Conservation (phyloP, 2,888 invertebrate genomes). For the Napeogenes inachia region DNA sequence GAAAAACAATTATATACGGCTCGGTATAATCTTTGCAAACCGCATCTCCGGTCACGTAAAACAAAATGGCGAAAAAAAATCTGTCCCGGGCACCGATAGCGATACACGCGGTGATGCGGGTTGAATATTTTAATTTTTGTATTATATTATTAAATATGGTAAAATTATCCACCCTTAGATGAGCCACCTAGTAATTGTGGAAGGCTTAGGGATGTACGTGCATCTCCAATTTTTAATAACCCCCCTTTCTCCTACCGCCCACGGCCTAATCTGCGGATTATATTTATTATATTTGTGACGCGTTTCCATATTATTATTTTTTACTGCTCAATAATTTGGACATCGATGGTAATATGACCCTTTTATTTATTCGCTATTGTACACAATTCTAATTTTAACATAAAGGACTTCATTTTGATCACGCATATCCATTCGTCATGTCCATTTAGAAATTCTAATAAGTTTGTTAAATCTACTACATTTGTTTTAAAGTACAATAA, state of each 20-base stretch:
- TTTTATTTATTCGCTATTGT: background rate
- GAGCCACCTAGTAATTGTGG: slow-evolving; percentile 50
- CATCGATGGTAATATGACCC: slow-evolving; percentile 2
- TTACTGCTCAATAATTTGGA: slow-evolving; percentile 23
- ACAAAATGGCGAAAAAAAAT: slow-evolving; percentile 55
- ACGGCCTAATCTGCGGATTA: slow-evolving; percentile 47
- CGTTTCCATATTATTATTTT: slow-evolving; percentile 47
- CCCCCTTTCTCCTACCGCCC: slow-evolving; percentile 26
- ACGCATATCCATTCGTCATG: slow-evolving; percentile 7
- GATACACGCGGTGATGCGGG: slow-evolving; percentile 66
- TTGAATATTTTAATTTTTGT: slow-evolving; percentile 71
- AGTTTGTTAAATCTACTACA: background rate
- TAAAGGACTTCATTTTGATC: slow-evolving; percentile 1
- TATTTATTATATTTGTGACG: slow-evolving; percentile 63
- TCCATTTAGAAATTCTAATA: slow-evolving; percentile 2
- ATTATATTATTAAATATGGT: slow-evolving; percentile 66
- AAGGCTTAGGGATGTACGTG: slow-evolving; percentile 39
- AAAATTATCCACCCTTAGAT: slow-evolving; percentile 48
- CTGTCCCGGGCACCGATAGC: slow-evolving; percentile 70
- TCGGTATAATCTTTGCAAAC: slow-evolving; percentile 57
- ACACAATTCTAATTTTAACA: slow-evolving; percentile 1
- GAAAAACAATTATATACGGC: slow-evolving; percentile 8
- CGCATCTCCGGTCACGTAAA: slow-evolving; percentile 65
- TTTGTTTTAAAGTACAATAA: background rate
- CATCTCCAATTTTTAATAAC: slow-evolving; percentile 68